Percentiles rank a stretch among this genome's conserved stretches.
Conservation (phyloP, 2,113 vertebrate species). For the Silurus asotus region DNA sequence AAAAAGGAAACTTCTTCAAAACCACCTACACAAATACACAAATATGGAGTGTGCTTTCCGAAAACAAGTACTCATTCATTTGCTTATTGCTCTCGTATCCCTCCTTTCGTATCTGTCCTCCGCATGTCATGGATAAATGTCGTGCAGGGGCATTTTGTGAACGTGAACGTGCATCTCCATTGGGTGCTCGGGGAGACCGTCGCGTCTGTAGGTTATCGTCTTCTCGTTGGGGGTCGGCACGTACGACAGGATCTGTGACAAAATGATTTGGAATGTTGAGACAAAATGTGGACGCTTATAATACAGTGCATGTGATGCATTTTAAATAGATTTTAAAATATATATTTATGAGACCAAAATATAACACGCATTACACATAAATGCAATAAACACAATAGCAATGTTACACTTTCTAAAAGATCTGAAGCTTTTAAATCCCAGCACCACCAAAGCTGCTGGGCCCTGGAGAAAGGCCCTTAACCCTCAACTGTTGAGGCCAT, state of each 20-base stretch:
- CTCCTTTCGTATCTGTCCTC: conserved; percentile 12
- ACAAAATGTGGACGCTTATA: not conserved
- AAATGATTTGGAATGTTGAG: not conserved
- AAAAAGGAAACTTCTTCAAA: not conserved
- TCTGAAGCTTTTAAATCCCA: too few relatives aligned
- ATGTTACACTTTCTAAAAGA: not conserved
- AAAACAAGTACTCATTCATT: conserved; percentile 28
- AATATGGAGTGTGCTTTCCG: conserved; percentile 59
- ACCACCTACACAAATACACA: not conserved
- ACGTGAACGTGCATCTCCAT: conserved; percentile 87
- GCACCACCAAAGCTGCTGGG: too few relatives aligned
- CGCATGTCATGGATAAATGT: conserved; percentile 73
- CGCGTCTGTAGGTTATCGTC: conserved; percentile 90
- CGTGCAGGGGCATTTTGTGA: conserved; percentile 82
- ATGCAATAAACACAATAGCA: not conserved
- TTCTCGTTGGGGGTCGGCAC: conserved; percentile 86
- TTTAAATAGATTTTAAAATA: too few relatives aligned
- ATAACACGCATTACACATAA: not conserved
- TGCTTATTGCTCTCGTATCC: conserved; percentile 32
- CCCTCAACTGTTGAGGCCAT: too few relatives aligned
- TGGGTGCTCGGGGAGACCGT: conserved; percentile 72
- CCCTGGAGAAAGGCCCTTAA: too few relatives aligned
- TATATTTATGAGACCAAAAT: not conserved
- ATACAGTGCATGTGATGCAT: not conserved
- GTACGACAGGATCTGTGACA: conserved; percentile 68